Base-by-base conservation (phyloP, 1,140 invertebrate genomes). In the Atta texana region DNA sequence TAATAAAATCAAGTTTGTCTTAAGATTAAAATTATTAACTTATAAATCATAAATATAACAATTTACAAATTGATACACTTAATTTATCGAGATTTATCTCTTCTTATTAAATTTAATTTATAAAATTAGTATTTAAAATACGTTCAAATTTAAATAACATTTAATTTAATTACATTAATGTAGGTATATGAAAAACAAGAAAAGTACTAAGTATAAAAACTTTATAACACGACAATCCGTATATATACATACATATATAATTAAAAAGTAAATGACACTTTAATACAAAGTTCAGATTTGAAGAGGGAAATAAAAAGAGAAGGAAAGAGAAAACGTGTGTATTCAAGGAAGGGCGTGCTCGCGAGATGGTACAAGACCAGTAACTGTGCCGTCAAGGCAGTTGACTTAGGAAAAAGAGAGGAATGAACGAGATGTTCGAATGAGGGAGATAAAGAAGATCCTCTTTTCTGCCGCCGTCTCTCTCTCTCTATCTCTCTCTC, bases 391-490 rank as follows among this genome's bases (percentile, higher is more conserved):
- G 34, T 82, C 24, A 21, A 72, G 68, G 55, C 55, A 49, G 28
- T 74, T 84, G 69, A 84, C 80, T 84, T 74, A 74, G 80, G 28
- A 84, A 74, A 69, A 84, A 51, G 55, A 84, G 80, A 84, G 39
- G 18, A 74, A 51, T 49, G 39, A 75, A 66, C 72, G 57, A 85
- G 44, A 77, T 59, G 39, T 49, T 86, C 76, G 55, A 89, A 90
- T 72, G 77, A 90, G 85, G 85, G 89, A 90, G 88, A 89, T 71
- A 89, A 89, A 89, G 71, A 87, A 75, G 64, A 57, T 59, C n/a
- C 64, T 31, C 18, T 53, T 55, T 34, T 49, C 14, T 44, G 34
- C 68, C 34, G 12, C 16, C 24, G 14, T 1, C 24, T 24, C 24
- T 24, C 24, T 24, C 0, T 24, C 24, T 24, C 24, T 24, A n/a